Percentiles rank a stretch among this genome's conserved stretches.
phyloP scores from a whole-genome alignment of 2,888 invertebrate genomes.

The Lypha dubia region DNA sequence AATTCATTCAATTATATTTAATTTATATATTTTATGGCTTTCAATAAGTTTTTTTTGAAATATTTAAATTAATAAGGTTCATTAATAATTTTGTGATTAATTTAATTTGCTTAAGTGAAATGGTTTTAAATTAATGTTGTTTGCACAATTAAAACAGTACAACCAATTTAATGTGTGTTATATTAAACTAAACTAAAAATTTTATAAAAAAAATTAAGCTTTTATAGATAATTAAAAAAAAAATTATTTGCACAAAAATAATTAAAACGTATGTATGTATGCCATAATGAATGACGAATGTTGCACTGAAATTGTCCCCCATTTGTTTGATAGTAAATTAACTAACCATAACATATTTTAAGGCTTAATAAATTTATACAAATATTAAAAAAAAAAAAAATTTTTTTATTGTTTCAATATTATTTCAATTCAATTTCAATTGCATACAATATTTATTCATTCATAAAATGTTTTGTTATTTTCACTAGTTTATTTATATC shows the following conservation, averaged over 20 bases:
- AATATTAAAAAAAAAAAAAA: too few species aligned
- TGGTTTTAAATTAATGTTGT: slow-evolving; percentile 7
- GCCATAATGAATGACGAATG: not conserved
- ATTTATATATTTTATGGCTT: not conserved
- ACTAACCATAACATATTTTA: too few species aligned
- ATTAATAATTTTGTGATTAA: slow-evolving; percentile 48
- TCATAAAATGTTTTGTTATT: not conserved
- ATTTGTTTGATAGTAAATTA: too few species aligned
- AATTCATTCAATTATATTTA: not conserved
- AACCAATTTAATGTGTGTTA: not conserved
- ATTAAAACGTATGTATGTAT: not conserved
- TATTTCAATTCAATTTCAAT: not conserved
- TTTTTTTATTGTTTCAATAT: too few species aligned
- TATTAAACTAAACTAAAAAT: not conserved
- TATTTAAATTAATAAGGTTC: slow-evolving; percentile 32
- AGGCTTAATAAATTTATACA: too few species aligned
- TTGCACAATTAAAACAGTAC: not conserved
- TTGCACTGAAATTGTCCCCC: too few species aligned
- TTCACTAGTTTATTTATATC: slow-evolving; percentile 32
- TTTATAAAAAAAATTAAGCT: not conserved
- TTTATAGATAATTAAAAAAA: too few species aligned
- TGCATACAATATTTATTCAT: slow-evolving; percentile 8
- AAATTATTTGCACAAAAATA: not conserved
- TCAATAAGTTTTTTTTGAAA: not conserved
- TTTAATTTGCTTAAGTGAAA: slow-evolving; percentile 18